Evolutionary conservation across 2,888 invertebrate genomes (phyloP).

Genomic region (Acanthosoma haemorrhoidale): DNA sequence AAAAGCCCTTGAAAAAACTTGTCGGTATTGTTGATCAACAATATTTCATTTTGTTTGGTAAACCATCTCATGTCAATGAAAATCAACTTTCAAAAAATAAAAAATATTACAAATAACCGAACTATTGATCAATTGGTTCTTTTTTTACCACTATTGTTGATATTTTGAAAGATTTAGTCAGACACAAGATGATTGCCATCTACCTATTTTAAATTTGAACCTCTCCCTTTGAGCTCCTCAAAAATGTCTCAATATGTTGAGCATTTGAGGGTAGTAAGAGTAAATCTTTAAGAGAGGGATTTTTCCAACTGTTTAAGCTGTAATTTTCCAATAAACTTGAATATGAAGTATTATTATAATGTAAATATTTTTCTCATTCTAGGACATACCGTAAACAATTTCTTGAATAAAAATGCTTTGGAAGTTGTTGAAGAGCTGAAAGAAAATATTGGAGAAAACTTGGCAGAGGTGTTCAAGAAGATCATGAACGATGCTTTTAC

Average conservation of each 20-base stretch:
- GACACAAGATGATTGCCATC: too few species aligned
- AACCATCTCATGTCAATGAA: too few species aligned
- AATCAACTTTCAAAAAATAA: too few species aligned
- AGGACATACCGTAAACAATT: slow-evolving; percentile 55
- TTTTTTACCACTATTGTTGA: too few species aligned
- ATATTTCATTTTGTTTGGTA: too few species aligned
- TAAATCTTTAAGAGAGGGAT: too few species aligned
- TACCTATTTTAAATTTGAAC: neutral
- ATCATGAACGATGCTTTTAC: slow-evolving; percentile 56
- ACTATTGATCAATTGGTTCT: too few species aligned
- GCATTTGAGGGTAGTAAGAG: neutral
- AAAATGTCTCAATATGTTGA: neutral
- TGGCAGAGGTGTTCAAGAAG: slow-evolving; percentile 53
- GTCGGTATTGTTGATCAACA: too few species aligned
- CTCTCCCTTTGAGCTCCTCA: neutral
- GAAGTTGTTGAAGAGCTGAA: slow-evolving; percentile 56
- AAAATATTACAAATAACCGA: too few species aligned
- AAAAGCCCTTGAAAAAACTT: too few species aligned
- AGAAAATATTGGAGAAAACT: slow-evolving; percentile 53
- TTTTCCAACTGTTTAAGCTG: neutral
- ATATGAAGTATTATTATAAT: neutral
- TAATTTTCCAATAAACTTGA: neutral
- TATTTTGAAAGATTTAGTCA: too few species aligned
- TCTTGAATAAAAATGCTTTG: slow-evolving; percentile 55
- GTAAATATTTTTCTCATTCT: slow-evolving; percentile 36